These are phyloP conservation scores for Caenorhabditis japonica DNA, from an alignment of 2,888 invertebrate species.

Conservation along the genomic window DNA sequence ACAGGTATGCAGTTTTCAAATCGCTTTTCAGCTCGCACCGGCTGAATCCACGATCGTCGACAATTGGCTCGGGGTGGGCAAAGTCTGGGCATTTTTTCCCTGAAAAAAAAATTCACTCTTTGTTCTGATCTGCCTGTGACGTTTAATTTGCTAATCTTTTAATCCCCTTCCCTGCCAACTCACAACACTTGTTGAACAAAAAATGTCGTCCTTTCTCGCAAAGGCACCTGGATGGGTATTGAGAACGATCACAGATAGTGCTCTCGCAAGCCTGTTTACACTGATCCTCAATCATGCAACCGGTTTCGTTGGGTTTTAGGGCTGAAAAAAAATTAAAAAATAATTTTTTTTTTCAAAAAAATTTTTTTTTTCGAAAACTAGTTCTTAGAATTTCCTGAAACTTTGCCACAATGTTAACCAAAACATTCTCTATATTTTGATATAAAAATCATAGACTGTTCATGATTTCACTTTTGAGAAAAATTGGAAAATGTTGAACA, in stretches of 20 bases:
- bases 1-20: slow-evolving; percentile 55
- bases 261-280: slow-evolving; percentile 73
- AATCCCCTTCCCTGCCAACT: slow-evolving; percentile 40
- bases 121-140: not conserved
- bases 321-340: no score
- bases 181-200: slow-evolving; percentile 75
- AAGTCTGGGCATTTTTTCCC: slow-evolving; percentile 72
- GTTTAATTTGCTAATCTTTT: not conserved
- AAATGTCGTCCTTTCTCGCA: slow-evolving; percentile 73
- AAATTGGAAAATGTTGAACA: no score
- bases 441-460: no score
- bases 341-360: no score
- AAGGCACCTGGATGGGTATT: slow-evolving; percentile 65
- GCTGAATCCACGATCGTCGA: slow-evolving; percentile 65
- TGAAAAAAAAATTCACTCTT: slow-evolving; percentile 41
- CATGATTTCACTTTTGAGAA: no score
- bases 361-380: no score
- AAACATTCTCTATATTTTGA: no score
- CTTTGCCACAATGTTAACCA: no score
- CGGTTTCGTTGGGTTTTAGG: slow-evolving; percentile 74
- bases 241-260: slow-evolving; percentile 69
- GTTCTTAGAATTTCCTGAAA: no score
- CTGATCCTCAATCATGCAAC: slow-evolving; percentile 74
- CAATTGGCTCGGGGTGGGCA: slow-evolving; percentile 64
- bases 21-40: slow-evolving; percentile 66